Evolutionary conservation across 1,140 invertebrate genomes (phyloP).

Genomic region (Bursaphelenchus mucronatus): DNA sequence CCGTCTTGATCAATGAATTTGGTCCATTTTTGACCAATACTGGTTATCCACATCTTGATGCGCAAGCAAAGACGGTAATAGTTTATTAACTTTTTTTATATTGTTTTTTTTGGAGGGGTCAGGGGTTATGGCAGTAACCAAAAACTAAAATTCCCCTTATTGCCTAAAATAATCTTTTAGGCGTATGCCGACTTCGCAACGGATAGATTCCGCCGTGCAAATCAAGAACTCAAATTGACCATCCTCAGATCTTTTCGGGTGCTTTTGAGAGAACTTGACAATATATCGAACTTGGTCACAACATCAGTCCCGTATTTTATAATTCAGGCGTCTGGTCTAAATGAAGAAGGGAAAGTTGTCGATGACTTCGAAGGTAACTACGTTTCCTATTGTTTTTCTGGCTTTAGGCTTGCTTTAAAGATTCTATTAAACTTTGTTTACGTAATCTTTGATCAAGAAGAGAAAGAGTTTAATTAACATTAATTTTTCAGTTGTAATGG

Average conservation of each 20-base stretch:
- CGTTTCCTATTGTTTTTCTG: conserved; percentile 9
- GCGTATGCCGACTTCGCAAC: conserved; percentile 6
- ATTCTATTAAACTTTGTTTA: too few relatives aligned
- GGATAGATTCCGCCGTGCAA: background rate
- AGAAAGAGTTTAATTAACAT: too few relatives aligned
- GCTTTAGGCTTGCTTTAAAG: background rate
- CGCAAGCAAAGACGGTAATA: conserved; percentile 19
- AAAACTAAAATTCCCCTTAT: too few relatives aligned
- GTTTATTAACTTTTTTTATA: conserved; percentile 12
- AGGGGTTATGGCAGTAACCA: too few relatives aligned
- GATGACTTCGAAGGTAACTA: conserved; percentile 27
- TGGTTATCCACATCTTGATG: conserved; percentile 12
- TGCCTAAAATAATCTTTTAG: conserved; percentile 6
- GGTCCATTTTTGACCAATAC: too few relatives aligned
- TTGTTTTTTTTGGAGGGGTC: too few relatives aligned
- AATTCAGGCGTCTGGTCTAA: conserved; percentile 11
- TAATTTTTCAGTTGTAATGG: conserved; percentile 48
- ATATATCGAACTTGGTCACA: conserved; percentile 9
- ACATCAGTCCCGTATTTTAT: conserved; percentile 14
- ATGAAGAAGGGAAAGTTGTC: conserved; percentile 1
- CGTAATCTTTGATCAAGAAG: too few relatives aligned
- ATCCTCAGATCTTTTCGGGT: conserved; percentile 2
- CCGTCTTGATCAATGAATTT: too few relatives aligned
- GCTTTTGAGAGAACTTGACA: conserved; percentile 11
- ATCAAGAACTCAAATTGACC: conserved; percentile 4